Percentiles rank a stretch among this genome's conserved stretches.
Conservation (phyloP, 2,888 invertebrate genomes). For the Cephalotes varians region DNA sequence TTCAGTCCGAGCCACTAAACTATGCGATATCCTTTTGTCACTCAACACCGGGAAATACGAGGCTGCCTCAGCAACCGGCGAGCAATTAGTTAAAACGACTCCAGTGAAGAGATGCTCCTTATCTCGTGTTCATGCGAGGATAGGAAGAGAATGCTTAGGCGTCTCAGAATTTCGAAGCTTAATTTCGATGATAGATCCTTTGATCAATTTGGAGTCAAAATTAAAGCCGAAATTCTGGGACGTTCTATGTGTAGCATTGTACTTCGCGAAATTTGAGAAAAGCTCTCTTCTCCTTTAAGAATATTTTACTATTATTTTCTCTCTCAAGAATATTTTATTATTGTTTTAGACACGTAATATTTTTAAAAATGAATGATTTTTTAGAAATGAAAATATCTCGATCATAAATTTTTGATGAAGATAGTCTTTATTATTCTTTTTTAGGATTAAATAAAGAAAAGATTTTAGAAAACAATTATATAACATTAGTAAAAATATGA, state of each 20-base stretch:
- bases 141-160: not conserved
- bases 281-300: not conserved
- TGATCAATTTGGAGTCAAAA: not conserved
- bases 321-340: not conserved
- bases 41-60: constrained; percentile 31
- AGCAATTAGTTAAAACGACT: constrained; percentile 40
- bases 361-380: not conserved
- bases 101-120: constrained; percentile 1
- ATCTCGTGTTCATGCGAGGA: not conserved
- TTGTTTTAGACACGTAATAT: not conserved
- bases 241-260: not conserved
- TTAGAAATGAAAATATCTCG: not conserved
- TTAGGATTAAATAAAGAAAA: not conserved
- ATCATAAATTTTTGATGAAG: not conserved
- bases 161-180: constrained; percentile 22
- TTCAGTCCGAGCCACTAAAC: constrained; percentile 4
- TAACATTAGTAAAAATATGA: not conserved
- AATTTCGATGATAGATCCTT: constrained; percentile 11
- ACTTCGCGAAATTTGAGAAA: not conserved
- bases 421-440: not conserved
- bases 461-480: not conserved
- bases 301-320: not conserved
- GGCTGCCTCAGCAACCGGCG: not conserved
- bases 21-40: constrained; percentile 45
- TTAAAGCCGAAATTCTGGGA: not conserved